Conservation (phyloP, 2,797 vertebrate genomes). For the Pseudochromis fuscus region DNA sequence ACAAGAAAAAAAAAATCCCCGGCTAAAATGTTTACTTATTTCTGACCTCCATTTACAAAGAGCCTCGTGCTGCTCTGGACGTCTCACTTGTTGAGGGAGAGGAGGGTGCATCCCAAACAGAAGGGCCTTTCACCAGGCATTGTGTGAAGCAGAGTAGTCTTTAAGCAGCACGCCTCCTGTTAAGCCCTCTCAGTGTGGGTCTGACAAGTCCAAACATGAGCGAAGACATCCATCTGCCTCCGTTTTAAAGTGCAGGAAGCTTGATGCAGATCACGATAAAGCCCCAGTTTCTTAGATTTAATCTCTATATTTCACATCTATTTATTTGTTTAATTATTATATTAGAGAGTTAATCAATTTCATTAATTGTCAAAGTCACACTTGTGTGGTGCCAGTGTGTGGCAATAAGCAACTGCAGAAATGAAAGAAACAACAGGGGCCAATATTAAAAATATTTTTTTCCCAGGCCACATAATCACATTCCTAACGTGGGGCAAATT, state of each 20-base stretch:
- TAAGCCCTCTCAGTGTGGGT: conserved; percentile 57
- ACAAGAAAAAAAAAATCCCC: conserved; percentile 16
- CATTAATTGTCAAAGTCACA: too few species aligned
- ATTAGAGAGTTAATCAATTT: too few species aligned
- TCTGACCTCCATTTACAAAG: conserved; percentile 59
- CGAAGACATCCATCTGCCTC: conserved; percentile 47
- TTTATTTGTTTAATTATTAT: too few species aligned
- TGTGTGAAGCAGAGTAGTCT: conserved; percentile 52
- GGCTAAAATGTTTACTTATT: conserved; percentile 65
- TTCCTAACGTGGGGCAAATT: conserved; percentile 15
- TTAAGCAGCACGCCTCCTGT: conserved; percentile 58
- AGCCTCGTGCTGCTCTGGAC: conserved; percentile 37
- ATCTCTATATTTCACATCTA: too few species aligned
- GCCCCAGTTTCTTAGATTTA: conserved; percentile 28
- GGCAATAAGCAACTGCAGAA: not conserved
- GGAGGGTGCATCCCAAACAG: conserved; percentile 42
- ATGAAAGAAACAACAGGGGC: not conserved
- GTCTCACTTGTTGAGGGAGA: conserved; percentile 63
- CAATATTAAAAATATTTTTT: not conserved
- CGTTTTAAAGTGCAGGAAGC: conserved; percentile 46
- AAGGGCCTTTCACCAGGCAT: conserved; percentile 58
- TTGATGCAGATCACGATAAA: conserved; percentile 41
- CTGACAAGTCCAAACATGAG: conserved; percentile 70
- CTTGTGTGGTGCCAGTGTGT: too few species aligned
- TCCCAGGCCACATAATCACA: conserved; percentile 4